phyloP scores from a whole-genome alignment of 2,113 vertebrate genomes.

The Deroptyus accipitrinus region DNA sequence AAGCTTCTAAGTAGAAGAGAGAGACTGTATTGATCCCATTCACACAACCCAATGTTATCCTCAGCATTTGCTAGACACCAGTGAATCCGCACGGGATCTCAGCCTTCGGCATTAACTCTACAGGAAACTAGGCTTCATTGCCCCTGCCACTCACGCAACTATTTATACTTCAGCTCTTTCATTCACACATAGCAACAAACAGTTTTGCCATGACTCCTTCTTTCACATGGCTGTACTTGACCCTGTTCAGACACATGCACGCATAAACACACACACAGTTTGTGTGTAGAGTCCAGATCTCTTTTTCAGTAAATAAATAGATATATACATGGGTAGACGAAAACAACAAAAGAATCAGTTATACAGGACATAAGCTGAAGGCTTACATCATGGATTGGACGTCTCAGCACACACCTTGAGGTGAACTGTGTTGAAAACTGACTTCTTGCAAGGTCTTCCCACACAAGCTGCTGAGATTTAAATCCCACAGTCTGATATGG shows the following conservation, averaged over 20 bases:
- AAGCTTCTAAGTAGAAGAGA: slow-evolving; percentile 2
- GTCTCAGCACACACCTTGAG: neutral
- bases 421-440: neutral
- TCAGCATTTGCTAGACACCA: neutral
- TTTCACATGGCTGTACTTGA: slow-evolving; percentile 40
- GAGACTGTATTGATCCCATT: neutral
- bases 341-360: neutral
- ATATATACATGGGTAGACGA: neutral
- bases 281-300: neutral
- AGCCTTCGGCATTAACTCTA: neutral
- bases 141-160: slow-evolving; percentile 50
- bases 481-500: neutral
- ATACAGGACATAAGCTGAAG: neutral
- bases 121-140: slow-evolving; percentile 56
- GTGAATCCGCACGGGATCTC: neutral
- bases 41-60: neutral
- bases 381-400: neutral
- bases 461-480: neutral
- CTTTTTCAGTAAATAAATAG: slow-evolving; percentile 24
- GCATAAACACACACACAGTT: neutral
- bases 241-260: neutral
- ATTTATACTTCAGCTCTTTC: slow-evolving; percentile 42
- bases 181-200: slow-evolving; percentile 16
- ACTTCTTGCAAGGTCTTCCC: neutral
- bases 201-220: slow-evolving; percentile 19